Evolutionary conservation across 2,797 vertebrate genomes (phyloP), one percentile per base, ranked within the genome.

Genomic region (Pseudomugil gertrudae): DNA sequence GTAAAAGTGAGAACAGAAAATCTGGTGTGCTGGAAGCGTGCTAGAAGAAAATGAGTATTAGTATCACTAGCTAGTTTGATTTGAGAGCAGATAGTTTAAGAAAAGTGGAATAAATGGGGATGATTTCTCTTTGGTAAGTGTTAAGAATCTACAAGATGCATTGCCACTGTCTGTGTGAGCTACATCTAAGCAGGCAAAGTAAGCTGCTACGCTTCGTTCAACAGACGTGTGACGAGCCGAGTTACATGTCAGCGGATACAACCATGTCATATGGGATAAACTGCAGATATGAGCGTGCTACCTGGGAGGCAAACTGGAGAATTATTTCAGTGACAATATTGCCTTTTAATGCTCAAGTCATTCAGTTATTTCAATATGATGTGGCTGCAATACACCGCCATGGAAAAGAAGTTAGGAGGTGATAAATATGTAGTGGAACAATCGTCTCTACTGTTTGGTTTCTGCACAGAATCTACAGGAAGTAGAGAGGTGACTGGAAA

Each of bases 401-500:
- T 35, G 21, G 50, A 23, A 45, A 75, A 50, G 24, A 61, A 29
- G 67, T 50, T n/a, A 57, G 65, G 9, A 64, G 53, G 43, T 32
- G 70, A 13, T 62, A 9, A 13, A 15, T 23, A 32, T 57, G 32
- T 54, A 63, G 17, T 36, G 15, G 54, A 58, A 45, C 30, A 7
- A n/a, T n/a, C 51, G 33, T 19, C 26, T 27, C 78, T 76, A 80
- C 3, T 17, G 35, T 57, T 30, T 48, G 61, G 29, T 66, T 23
- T 78, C 58, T 59, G 40, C 54, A 71, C 36, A 60, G 77, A 48
- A 57, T 54, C 92, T 88, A 92, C 76, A 91, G 74, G 83, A 85
- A 74, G 50, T 58, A 57, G 53, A 78, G 61, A 66, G 53, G 70
- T 65, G 69, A 73, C 61, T 68, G 69, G 68, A 69, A 86, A 55